Evolutionary conservation across 2,113 vertebrate species (phyloP).

Genomic region (Carollia perspicillata): DNA sequence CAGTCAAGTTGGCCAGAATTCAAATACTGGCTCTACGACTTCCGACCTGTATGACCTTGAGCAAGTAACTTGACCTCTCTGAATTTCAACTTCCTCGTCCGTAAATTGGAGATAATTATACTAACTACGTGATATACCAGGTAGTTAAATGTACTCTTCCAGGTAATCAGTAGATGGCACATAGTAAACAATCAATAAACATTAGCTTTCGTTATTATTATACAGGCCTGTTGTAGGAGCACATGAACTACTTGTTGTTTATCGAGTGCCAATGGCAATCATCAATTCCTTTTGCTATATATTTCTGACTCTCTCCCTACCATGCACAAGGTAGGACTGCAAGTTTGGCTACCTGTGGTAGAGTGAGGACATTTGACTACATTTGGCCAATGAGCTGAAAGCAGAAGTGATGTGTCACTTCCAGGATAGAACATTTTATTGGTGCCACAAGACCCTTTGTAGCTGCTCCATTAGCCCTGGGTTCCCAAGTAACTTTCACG

Average conservation of each 20-base stretch:
- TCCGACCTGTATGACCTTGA: neutral
- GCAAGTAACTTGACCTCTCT: neutral
- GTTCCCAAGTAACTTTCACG: neutral
- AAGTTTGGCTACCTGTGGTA: neutral
- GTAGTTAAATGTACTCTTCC: neutral
- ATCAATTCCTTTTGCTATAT: neutral
- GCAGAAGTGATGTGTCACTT: neutral
- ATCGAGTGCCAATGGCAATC: neutral
- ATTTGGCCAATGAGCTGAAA: neutral
- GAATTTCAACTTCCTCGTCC: neutral
- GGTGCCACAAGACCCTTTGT: too few relatives aligned
- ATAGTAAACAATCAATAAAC: neutral
- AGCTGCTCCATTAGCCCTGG: neutral
- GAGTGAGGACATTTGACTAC: neutral
- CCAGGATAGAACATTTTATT: too few relatives aligned
- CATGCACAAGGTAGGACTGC: neutral
- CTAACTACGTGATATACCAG: neutral
- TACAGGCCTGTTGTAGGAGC: neutral
- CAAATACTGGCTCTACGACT: neutral
- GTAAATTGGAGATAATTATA: neutral
- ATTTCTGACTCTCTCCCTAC: neutral
- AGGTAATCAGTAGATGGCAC: neutral
- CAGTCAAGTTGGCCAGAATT: neutral
- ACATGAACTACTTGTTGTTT: neutral
- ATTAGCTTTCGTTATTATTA: neutral